Percentiles rank a stretch among this genome's conserved stretches.
Evolutionary conservation across 2,888 invertebrate species (phyloP).

Genomic region (Agrochola lota): DNA sequence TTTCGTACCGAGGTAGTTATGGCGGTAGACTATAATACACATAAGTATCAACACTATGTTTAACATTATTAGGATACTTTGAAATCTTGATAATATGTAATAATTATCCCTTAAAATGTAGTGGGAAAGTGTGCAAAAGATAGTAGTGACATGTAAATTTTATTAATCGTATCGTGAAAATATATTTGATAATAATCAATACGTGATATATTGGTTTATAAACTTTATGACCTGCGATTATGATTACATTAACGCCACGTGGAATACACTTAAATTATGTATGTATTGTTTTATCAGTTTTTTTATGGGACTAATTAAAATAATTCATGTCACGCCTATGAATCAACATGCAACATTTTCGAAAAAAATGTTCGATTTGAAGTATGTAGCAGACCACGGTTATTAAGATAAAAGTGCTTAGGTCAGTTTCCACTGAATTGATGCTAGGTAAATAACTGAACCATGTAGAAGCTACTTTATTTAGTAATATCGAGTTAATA

Average conservation of each 20-base stretch:
- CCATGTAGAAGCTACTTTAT: neutral
- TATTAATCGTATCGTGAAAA: slow-evolving; percentile 1
- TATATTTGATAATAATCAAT: slow-evolving; percentile 8
- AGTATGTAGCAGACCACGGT: neutral
- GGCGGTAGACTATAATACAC: neutral
- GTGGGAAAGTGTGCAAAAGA: neutral
- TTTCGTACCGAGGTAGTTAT: neutral
- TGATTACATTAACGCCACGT: neutral
- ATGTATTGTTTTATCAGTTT: slow-evolving; percentile 2
- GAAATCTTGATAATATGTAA: neutral
- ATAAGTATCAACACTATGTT: neutral
- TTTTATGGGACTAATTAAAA: neutral
- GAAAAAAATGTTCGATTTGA: neutral
- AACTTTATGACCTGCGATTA: slow-evolving; percentile 21
- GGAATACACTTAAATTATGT: neutral
- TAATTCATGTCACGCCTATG: neutral
- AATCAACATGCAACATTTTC: neutral
- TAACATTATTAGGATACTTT: neutral
- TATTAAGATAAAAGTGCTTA: neutral
- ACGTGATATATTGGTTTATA: slow-evolving; percentile 13
- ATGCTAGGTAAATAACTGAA: neutral
- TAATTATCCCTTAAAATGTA: neutral
- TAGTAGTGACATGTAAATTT: neutral
- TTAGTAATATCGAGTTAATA: neutral
- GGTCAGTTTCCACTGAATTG: neutral